These are phyloP conservation scores for Pachydiplax longipennis DNA, from an alignment of 2,888 invertebrate species.

Conservation along the genomic window DNA sequence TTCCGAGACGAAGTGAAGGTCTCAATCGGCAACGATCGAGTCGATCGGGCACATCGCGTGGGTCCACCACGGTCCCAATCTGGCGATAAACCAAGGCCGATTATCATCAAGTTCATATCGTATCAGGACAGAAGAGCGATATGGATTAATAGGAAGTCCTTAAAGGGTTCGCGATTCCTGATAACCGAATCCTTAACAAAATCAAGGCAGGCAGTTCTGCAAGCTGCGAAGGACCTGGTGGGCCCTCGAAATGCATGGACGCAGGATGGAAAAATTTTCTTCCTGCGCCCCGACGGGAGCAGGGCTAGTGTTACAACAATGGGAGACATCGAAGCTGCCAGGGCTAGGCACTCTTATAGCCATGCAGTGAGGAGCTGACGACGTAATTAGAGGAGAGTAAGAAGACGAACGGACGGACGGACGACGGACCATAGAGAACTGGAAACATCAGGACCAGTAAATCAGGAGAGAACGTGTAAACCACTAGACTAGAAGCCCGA, in stretches of 20 bases:
- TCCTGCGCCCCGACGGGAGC: neutral
- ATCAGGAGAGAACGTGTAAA: too few relatives aligned
- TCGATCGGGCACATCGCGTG: neutral
- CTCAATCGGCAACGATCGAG: neutral
- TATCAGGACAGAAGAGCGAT: neutral
- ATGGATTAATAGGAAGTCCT: too few relatives aligned
- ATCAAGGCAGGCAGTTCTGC: neutral
- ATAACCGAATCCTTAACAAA: neutral
- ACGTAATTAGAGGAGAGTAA: too few relatives aligned
- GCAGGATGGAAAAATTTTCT: neutral
- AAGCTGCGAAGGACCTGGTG: neutral
- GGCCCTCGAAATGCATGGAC: too few relatives aligned
- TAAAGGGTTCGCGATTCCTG: too few relatives aligned
- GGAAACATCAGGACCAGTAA: too few relatives aligned
- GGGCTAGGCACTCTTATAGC: neutral
- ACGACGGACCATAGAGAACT: too few relatives aligned
- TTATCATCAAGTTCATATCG: neutral
- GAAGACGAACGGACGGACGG: too few relatives aligned
- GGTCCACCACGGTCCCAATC: neutral
- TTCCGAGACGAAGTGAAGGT: neutral
- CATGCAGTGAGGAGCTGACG: neutral
- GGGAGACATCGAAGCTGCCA: neutral
- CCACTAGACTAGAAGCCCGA: too few relatives aligned
- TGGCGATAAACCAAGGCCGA: neutral
- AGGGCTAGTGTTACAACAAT: neutral